These are phyloP conservation scores for Melangyna quadrimaculata DNA, from an alignment of 2,888 invertebrate genomes.

Conservation along the genomic window DNA sequence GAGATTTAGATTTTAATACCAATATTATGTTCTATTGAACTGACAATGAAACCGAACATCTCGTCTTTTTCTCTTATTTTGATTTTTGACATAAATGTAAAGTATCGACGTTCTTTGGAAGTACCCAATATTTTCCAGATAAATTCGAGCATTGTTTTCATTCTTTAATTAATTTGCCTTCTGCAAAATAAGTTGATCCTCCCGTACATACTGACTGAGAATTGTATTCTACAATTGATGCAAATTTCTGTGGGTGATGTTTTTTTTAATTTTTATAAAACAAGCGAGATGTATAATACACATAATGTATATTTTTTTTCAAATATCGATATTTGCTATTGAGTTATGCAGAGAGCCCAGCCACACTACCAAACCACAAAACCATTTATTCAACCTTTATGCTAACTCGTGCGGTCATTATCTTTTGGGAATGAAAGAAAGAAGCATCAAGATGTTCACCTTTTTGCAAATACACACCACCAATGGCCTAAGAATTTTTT, in stretches of 20 bases:
- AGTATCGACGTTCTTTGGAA: constrained; percentile 31
- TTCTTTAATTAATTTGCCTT: constrained; percentile 45
- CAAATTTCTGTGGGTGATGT: not conserved
- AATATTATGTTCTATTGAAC: not conserved
- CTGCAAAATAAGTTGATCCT: constrained; percentile 4
- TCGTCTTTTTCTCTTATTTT: constrained; percentile 19
- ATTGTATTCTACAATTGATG: not conserved
- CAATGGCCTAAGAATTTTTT: constrained; percentile 9
- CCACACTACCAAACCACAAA: not conserved
- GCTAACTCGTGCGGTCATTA: not conserved
- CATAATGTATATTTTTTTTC: not conserved
- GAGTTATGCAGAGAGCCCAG: not conserved
- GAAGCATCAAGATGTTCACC: constrained; percentile 62
- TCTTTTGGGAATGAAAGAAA: constrained; percentile 22
- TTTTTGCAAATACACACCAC: constrained; percentile 17
- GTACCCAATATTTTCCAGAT: not conserved
- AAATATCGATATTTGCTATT: not conserved
- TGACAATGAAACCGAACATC: not conserved
- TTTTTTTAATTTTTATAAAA: not conserved
- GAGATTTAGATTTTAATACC: constrained; percentile 23
- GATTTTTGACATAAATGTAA: constrained; percentile 66
- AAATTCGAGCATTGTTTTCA: not conserved
- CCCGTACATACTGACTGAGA: not conserved
- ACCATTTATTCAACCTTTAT: not conserved
- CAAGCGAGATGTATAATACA: not conserved